Evolutionary conservation across 2,888 invertebrate genomes (phyloP).

Genomic region (Gryllus longicercus): DNA sequence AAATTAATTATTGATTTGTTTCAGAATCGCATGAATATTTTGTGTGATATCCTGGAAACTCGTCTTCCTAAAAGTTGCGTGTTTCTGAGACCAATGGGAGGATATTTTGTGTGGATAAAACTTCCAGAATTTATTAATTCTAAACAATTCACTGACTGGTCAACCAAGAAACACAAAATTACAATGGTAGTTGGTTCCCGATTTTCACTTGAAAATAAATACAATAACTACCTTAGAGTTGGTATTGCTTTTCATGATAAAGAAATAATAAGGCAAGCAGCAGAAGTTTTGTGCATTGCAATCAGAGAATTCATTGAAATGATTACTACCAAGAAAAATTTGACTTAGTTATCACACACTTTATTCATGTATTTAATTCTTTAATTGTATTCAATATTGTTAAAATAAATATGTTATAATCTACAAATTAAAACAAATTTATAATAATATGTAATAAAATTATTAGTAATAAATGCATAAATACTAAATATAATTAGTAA

Average conservation of each 20-base stretch:
- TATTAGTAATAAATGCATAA: too few relatives aligned
- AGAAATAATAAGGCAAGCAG: slow-evolving; percentile 46
- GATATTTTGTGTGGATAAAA: slow-evolving; percentile 60
- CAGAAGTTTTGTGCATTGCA: slow-evolving; percentile 45
- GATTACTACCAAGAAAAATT: too few relatives aligned
- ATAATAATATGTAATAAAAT: too few relatives aligned
- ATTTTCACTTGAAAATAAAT: slow-evolving; percentile 47
- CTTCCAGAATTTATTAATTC: slow-evolving; percentile 49
- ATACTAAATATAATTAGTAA: too few relatives aligned
- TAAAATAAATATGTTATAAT: too few relatives aligned
- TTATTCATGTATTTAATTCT: neutral
- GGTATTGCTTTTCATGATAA: slow-evolving; percentile 52
- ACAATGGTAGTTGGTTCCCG: slow-evolving; percentile 49
- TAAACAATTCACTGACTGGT: slow-evolving; percentile 47
- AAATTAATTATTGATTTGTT: neutral
- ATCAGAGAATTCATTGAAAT: slow-evolving; percentile 26
- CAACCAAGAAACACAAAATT: slow-evolving; percentile 48
- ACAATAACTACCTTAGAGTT: slow-evolving; percentile 50
- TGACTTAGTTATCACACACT: neutral
- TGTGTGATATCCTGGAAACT: slow-evolving; percentile 37
- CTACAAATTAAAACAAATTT: too few relatives aligned
- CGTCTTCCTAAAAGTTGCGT: slow-evolving; percentile 49
- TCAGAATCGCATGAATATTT: neutral
- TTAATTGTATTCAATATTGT: neutral
- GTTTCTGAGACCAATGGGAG: slow-evolving; percentile 52